Evolutionary conservation across 2,888 invertebrate genomes (phyloP).

Genomic region (Hecatera dysodea): DNA sequence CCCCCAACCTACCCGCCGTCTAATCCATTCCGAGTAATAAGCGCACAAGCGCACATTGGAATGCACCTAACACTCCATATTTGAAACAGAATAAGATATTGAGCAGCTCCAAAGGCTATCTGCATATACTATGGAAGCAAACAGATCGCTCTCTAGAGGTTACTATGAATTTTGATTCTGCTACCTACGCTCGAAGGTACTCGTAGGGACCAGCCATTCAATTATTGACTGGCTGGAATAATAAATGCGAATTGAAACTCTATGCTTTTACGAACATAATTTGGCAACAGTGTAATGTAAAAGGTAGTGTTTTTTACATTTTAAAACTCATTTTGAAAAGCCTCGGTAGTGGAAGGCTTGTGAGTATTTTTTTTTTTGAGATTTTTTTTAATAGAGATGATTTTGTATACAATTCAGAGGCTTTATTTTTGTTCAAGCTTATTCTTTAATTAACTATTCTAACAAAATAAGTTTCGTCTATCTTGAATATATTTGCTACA

Average conservation of each 20-base stretch:
- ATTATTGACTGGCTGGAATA: conserved; percentile 69
- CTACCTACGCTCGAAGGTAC: conserved; percentile 51
- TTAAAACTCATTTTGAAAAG: conserved; percentile 19
- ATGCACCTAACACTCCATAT: conserved; percentile 49
- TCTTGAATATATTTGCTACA: background rate
- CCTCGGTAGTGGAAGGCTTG: background rate
- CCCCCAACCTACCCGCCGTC: too few species aligned
- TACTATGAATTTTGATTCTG: conserved; percentile 68
- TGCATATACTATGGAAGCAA: conserved; percentile 65
- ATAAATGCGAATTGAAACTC: conserved; percentile 62
- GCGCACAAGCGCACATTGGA: conserved; percentile 8
- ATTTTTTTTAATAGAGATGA: conserved; percentile 1
- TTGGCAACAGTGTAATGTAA: conserved; percentile 33
- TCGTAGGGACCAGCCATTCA: conserved; percentile 56
- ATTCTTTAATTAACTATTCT: background rate
- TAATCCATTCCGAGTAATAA: conserved; percentile 20
- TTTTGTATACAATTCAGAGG: background rate
- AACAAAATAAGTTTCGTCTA: background rate
- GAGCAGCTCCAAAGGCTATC: conserved; percentile 68
- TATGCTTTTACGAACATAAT: conserved; percentile 58
- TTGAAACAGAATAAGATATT: conserved; percentile 73
- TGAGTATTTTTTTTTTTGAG: background rate
- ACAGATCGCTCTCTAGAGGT: conserved; percentile 65
- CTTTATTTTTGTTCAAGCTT: background rate
- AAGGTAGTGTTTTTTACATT: conserved; percentile 22